These are phyloP conservation scores for Limnephilus marmoratus DNA, from an alignment of 2,888 invertebrate species.

Conservation along the genomic window DNA sequence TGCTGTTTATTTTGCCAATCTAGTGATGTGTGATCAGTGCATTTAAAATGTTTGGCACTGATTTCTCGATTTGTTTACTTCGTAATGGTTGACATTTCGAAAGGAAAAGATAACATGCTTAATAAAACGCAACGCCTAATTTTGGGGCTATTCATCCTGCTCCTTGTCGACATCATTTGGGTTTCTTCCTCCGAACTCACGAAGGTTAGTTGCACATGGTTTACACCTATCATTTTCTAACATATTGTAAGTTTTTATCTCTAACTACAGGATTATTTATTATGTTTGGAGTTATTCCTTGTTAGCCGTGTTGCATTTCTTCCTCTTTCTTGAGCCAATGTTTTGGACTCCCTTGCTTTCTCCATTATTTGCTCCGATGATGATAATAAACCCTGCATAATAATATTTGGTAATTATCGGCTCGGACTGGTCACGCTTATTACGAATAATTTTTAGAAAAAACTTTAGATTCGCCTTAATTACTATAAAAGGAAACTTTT, in stretches of 20 bases:
- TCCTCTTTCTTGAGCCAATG: neutral
- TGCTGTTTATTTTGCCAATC: neutral
- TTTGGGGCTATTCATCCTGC: conserved; percentile 90
- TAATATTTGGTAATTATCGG: neutral
- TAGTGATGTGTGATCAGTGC: conserved; percentile 33
- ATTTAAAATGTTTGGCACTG: conserved; percentile 47
- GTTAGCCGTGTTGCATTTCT: neutral
- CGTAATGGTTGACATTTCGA: conserved; percentile 61
- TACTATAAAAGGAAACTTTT: too few species aligned
- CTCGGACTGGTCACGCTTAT: too few species aligned
- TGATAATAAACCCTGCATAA: neutral
- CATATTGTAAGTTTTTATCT: conserved; percentile 11
- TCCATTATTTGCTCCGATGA: neutral
- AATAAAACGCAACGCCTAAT: conserved; percentile 85
- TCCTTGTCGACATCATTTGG: conserved; percentile 97
- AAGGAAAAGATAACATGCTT: conserved; percentile 70
- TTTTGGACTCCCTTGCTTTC: neutral
- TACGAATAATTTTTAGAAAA: too few species aligned
- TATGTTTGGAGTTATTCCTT: neutral
- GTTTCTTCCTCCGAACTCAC: conserved; percentile 96
- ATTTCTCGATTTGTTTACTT: conserved; percentile 55
- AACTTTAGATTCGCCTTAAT: too few species aligned
- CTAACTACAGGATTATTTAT: neutral
- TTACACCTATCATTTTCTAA: conserved; percentile 7
- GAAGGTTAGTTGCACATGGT: conserved; percentile 81